Evolutionary conservation across 2,113 vertebrate species (phyloP).

Genomic region (Calyptomena viridis): DNA sequence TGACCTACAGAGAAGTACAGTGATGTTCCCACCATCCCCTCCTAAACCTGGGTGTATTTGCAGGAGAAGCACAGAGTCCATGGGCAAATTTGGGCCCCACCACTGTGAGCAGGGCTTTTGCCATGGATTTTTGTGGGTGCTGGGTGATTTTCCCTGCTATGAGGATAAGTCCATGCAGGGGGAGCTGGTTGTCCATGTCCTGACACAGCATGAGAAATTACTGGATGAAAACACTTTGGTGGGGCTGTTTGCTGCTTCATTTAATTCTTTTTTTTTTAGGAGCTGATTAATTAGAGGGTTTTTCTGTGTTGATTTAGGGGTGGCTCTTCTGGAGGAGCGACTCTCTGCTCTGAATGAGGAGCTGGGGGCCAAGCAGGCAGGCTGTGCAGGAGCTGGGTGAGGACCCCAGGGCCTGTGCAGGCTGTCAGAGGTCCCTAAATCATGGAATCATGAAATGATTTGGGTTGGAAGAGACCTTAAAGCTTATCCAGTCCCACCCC

Average conservation of each 20-base stretch:
- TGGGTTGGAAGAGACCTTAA: background rate
- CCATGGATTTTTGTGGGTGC: background rate
- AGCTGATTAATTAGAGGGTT: background rate
- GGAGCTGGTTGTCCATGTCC: background rate
- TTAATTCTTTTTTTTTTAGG: background rate
- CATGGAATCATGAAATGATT: background rate
- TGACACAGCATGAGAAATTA: accelerated
- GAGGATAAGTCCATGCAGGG: background rate
- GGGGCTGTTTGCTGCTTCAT: background rate
- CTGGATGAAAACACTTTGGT: background rate
- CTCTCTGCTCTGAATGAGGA: conserved; percentile 73
- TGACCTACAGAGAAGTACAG: conserved; percentile 74
- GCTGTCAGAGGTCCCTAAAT: background rate
- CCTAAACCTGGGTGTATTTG: accelerated
- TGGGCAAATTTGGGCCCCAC: background rate
- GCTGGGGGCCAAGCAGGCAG: conserved; percentile 66
- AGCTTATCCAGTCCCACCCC: background rate
- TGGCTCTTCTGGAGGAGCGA: conserved; percentile 67
- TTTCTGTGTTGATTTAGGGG: conserved; percentile 51
- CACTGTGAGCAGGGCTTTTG: background rate
- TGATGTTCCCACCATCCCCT: background rate
- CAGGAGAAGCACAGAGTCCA: background rate
- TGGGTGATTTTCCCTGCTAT: background rate
- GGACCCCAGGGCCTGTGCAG: background rate
- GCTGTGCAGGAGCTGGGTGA: conserved; percentile 80